Evolutionary conservation across 2,888 invertebrate genomes (phyloP), one percentile per base, ranked within the genome.

Genomic region (Rotaria sp.): DNA sequence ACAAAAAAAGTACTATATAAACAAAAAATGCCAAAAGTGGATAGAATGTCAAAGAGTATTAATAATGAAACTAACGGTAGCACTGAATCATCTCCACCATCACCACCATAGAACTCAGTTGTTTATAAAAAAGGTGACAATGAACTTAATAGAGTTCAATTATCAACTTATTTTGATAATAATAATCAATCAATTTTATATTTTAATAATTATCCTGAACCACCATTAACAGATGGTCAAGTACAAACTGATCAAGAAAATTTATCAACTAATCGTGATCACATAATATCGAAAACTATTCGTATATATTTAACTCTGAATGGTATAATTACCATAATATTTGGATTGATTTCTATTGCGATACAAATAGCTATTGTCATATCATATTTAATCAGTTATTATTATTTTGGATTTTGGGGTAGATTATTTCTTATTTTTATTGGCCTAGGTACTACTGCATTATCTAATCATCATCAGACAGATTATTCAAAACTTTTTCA

Each of bases 361-460:
- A 24, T 75, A 75, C 41, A 75, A 75, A 75, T 75, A 21, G 38
- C 26, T 41, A 24, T 75, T 15, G 0, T 75, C 4, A 11, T 41
- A 11, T 1, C 26, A 41, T 5, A 75, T 41, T 38, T 24, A 10
- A 75, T 75, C 21, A 11, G 41, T 2, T 75, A 75, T 75, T 75
- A 75, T 26, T 75, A 75, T 75, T 75, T 41, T 38, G 75, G 75
- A 75, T 75, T 75, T 75, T 75, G 75, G 75, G 75, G 13, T 26
- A 41, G 75, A 38, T 26, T 24, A 41, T 24, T 75, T 24, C 24
- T 75, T 10, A 10, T 35, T 24, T 21, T 24, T 41, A 26, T 75
- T 21, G 75, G 75, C 41, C 3, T 38, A 8, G 41, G 7, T 41
- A 41, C 24, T 8, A 8, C 41, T 24, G 8, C 26, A 1, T n/a